These are phyloP conservation scores for Taxidea taxus DNA, from an alignment of 2,113 vertebrate genomes.

Conservation along the genomic window DNA sequence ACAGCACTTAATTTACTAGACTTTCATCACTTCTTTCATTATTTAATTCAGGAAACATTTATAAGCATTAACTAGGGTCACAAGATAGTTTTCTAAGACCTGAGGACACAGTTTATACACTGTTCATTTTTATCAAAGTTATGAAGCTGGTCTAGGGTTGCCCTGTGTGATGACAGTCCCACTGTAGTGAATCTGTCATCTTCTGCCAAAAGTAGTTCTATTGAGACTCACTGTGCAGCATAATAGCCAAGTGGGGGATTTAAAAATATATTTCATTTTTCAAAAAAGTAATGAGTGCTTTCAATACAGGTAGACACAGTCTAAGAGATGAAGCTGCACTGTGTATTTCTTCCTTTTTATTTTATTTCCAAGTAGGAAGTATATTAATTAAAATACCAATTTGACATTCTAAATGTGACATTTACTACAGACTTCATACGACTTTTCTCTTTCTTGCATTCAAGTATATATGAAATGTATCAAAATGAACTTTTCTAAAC, in stretches of 20 bases:
- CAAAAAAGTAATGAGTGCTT: background rate
- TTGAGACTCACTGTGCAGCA: background rate
- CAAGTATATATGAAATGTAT: background rate
- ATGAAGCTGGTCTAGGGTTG: background rate
- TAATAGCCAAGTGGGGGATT: background rate
- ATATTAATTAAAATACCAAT: background rate
- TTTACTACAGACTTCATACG: background rate
- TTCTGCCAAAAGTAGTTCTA: background rate
- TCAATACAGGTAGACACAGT: background rate
- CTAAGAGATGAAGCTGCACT: background rate
- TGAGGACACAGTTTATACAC: background rate
- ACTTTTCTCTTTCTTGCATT: background rate
- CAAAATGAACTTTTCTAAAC: background rate
- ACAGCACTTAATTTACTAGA: background rate
- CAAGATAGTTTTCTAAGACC: background rate
- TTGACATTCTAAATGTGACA: background rate
- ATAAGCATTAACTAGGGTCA: background rate
- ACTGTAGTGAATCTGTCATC: background rate
- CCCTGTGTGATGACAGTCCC: background rate
- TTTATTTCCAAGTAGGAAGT: background rate
- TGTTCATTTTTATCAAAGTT: background rate
- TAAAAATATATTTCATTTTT: background rate
- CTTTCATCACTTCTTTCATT: background rate
- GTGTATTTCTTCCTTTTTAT: background rate
- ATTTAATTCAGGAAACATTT: slow-evolving; percentile 9